A percentile compares a stretch with the other conserved stretches of the same genome.
Evolutionary conservation across 2,797 vertebrate genomes (phyloP).

Genomic region (Vultur gryphus): DNA sequence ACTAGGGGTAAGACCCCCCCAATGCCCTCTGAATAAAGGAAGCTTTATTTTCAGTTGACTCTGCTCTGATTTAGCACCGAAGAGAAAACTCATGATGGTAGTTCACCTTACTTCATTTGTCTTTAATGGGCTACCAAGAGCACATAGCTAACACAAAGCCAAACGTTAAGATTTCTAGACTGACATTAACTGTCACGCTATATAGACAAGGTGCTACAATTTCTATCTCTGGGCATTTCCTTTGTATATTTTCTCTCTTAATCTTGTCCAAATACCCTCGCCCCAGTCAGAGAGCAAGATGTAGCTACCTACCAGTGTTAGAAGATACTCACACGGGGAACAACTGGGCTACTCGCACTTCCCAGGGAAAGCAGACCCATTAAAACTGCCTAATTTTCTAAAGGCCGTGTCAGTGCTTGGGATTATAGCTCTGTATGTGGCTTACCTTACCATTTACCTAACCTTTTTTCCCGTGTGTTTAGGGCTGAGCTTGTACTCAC

Average conservation of each 20-base stretch:
- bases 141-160: neutral
- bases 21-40: neutral
- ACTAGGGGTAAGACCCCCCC: neutral
- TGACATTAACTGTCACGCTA: neutral
- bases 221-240: neutral
- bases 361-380: neutral
- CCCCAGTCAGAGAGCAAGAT: neutral
- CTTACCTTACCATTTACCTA: neutral
- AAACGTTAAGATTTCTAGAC: neutral
- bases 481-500: neutral
- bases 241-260: neutral
- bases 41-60: neutral
- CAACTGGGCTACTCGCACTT: neutral
- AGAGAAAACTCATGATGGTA: neutral
- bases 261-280: neutral
- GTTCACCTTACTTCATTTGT: neutral
- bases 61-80: neutral
- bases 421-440: neutral
- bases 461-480: neutral
- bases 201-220: neutral
- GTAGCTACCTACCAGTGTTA: neutral
- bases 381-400: neutral
- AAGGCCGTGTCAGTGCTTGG: neutral
- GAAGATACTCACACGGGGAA: neutral
- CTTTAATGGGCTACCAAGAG: neutral